Conservation (phyloP, 2,888 invertebrate species). For the Alsophila aescularia region DNA sequence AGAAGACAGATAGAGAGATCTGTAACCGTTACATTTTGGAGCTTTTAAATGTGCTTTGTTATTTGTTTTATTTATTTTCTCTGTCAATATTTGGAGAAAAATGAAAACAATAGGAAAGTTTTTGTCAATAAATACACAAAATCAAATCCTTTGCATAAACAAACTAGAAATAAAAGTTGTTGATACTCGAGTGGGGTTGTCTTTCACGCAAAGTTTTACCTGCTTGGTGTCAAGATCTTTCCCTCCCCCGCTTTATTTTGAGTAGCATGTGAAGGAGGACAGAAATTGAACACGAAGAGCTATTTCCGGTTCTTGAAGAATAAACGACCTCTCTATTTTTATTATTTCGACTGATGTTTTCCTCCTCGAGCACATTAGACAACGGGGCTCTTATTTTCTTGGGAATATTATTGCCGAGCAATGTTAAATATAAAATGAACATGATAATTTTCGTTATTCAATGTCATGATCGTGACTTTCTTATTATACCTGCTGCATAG, state of each 20-base stretch:
- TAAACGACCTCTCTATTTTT: slow-evolving; percentile 25
- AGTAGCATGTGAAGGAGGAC: slow-evolving; percentile 12
- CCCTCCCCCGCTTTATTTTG: slow-evolving; percentile 24
- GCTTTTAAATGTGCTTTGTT: no score
- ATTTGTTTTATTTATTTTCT: no score
- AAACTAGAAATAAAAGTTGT: slow-evolving; percentile 11
- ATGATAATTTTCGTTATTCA: neutral
- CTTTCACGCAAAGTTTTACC: slow-evolving; percentile 25
- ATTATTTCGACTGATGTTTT: slow-evolving; percentile 12
- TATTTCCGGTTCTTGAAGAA: slow-evolving; percentile 21
- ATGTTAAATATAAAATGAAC: neutral
- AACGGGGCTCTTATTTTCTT: slow-evolving; percentile 8
- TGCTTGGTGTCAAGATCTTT: slow-evolving; percentile 28
- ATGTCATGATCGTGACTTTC: no score
- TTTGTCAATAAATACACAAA: neutral
- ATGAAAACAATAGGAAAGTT: neutral
- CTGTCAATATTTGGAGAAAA: neutral
- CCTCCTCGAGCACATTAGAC: slow-evolving; percentile 14
- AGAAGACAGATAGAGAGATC: no score
- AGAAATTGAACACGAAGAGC: slow-evolving; percentile 11
- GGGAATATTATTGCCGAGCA: neutral
- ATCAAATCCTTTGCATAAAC: neutral
- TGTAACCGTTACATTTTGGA: no score
- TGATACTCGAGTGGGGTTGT: slow-evolving; percentile 20
- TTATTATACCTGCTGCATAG: no score